These are phyloP conservation scores for Acanthornis magna DNA, from an alignment of 2,797 vertebrate species.

Conservation along the genomic window DNA sequence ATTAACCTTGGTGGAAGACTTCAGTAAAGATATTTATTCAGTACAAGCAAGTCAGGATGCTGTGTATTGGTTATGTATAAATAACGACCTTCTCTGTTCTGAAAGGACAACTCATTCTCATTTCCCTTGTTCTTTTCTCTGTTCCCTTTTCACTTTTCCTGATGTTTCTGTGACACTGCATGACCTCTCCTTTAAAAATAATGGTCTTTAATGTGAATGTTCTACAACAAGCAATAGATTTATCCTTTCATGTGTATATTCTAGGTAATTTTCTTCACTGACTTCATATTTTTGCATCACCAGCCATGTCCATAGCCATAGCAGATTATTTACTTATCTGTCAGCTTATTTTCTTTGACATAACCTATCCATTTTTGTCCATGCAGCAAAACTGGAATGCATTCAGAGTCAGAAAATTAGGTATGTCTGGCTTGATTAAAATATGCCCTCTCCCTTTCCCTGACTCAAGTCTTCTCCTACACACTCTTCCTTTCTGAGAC, in stretches of 20 bases:
- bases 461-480: not conserved
- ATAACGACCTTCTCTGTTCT: not conserved
- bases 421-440: not conserved
- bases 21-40: not conserved
- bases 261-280: not conserved
- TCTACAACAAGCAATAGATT: not conserved
- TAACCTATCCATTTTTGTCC: not conserved
- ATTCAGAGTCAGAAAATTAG: not conserved
- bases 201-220: not conserved
- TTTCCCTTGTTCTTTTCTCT: not conserved
- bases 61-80: not conserved
- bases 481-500: not conserved
- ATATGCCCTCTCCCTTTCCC: not conserved
- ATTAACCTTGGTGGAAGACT: constrained; percentile 34
- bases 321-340: not conserved
- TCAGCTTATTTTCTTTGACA: not conserved
- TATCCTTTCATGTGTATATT: not conserved
- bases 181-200: not conserved
- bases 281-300: not conserved
- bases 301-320: not conserved
- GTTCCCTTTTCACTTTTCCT: not conserved
- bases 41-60: not conserved
- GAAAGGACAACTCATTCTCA: not conserved
- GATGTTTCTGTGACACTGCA: not conserved
- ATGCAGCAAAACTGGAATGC: not conserved